Base-by-base conservation (phyloP, 2,797 vertebrate species). In the Sphenopsis melanotis region DNA sequence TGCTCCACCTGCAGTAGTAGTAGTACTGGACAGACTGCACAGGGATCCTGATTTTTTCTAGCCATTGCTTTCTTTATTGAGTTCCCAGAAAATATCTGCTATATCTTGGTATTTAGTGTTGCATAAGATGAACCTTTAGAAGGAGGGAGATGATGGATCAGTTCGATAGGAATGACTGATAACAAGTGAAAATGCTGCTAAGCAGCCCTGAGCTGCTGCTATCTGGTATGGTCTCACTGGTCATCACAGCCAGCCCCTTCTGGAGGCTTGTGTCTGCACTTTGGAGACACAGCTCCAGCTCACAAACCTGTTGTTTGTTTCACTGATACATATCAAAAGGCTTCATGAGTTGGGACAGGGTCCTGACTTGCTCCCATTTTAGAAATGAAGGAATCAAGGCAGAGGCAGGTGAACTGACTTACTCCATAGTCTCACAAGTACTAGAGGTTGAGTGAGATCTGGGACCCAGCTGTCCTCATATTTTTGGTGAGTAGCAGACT, bases 161-260 rank as follows among this genome's bases (percentile, higher is more conserved):
- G 53, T 74, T 81, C 8, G 80, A 72, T 88, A 61, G 74, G 88
- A 95, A 88, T 93, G 93, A 50, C 76, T 86, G 89, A 88, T 96
- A 94, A 60, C 15, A 23, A 70, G n/a, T 50, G 36, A 83, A 86
- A 88, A 75, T 70, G 74, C 55, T 82, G 68, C 72, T 81, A 5
- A 86, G 24, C 11, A 7, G 71, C 57, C 27, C 46, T 65, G 82
- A 92, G 42, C 65, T 78, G 46, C n/a, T 78, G 30, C 39, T 71
- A 0, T 84, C 80, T 78, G 32, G 6, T 86, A 2, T 57, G 32
- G 49, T 64, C 57, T 41, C 15, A 2, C 15, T 29, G n/a, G 18
- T n/a, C 41, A 39, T 69, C 36, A 14, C 34, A 72, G 69, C 36
- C 39, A 42, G 47, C 12, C 16, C 18, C 12, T 89, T 83, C 53